Evolutionary conservation across 2,113 vertebrate genomes (phyloP), one percentile per base, ranked within the genome.

Genomic region (Pangasianodon gigas): DNA sequence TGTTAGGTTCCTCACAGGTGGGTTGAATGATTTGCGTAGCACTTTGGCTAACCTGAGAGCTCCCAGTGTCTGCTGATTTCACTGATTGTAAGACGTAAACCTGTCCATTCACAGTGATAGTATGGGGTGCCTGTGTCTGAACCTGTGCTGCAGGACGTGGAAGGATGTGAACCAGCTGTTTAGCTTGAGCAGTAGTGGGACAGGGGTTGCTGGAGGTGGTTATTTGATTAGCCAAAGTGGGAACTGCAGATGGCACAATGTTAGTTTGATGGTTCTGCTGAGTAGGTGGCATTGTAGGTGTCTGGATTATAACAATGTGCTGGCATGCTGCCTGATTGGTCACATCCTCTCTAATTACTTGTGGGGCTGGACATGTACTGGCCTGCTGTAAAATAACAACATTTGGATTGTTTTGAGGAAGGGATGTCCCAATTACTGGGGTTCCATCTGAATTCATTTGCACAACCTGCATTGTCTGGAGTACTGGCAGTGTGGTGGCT

Each of bases 291-390:
- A 98, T 97, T 94, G 96, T 98, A 88, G 97, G 96, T 86, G 98
- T 95, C 94, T 99, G 98, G 92, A 99, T 99, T 92, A 99, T 99
- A 67, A 99, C 98, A 91, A 99, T 99, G 85, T 99, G 98, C 62
- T 98, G 98, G 92, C 98, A 98, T 14, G 98, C 95, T 0, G 96
- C 95, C 92, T 97, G 97, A 94, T 93, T 98, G 87, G 96, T 94
- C 90, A 98, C 94, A 89, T 98, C 98, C 0, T 98, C 97, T 91
- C 98, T 96, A 90, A 98, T 92, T 83, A 97, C 94, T 0, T 97
- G 92, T 13, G 97, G 96, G 69, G 97, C 94, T 0, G 97, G 94
- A 85, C 97, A 93, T 0, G 97, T 93, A 91, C 96, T 97, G 9
- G 97, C 96, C 91, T 98, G 98, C 93, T 99, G 98, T 56, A 99